These are phyloP conservation scores for Dorcus hopei DNA, from an alignment of 2,888 invertebrate species.

Conservation along the genomic window DNA sequence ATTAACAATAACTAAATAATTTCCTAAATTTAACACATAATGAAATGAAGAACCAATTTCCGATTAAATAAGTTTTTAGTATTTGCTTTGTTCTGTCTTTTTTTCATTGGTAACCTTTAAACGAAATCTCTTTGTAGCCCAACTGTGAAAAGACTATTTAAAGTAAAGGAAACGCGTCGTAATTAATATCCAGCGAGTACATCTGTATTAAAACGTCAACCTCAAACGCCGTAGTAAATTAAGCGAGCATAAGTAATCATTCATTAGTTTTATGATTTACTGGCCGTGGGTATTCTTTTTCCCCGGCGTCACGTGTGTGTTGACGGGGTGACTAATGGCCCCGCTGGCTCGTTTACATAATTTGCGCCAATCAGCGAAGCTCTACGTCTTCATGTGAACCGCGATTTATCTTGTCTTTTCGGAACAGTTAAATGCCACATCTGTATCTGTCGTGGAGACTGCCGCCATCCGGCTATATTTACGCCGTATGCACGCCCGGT, in stretches of 20 bases:
- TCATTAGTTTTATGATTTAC: conserved; percentile 43
- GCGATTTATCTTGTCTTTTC: conserved; percentile 45
- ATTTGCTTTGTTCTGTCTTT: too few species aligned
- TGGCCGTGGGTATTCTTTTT: conserved; percentile 16
- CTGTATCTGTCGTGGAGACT: conserved; percentile 40
- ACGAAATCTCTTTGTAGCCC: too few species aligned
- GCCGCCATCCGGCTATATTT: conserved; percentile 3
- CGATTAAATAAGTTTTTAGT: too few species aligned
- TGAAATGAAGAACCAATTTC: too few species aligned
- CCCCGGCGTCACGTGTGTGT: conserved; percentile 19
- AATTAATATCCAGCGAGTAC: conserved; percentile 23
- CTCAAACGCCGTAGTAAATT: conserved; percentile 41
- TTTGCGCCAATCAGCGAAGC: conserved; percentile 47
- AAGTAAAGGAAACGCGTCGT: conserved; percentile 19
- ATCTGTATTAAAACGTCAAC: conserved; percentile 40
- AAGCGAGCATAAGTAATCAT: conserved; percentile 34
- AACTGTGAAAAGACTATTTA: not conserved
- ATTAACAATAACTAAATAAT: too few species aligned
- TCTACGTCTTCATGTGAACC: conserved; percentile 41
- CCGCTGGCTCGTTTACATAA: conserved; percentile 43
- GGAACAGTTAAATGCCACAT: conserved; percentile 47
- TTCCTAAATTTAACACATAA: too few species aligned
- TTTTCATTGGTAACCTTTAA: too few species aligned
- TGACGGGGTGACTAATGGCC: conserved; percentile 35
- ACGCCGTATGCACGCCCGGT: not conserved